Evolutionary conservation across 2,888 invertebrate genomes (phyloP).

Genomic region (Zygogramma bicolorata): DNA sequence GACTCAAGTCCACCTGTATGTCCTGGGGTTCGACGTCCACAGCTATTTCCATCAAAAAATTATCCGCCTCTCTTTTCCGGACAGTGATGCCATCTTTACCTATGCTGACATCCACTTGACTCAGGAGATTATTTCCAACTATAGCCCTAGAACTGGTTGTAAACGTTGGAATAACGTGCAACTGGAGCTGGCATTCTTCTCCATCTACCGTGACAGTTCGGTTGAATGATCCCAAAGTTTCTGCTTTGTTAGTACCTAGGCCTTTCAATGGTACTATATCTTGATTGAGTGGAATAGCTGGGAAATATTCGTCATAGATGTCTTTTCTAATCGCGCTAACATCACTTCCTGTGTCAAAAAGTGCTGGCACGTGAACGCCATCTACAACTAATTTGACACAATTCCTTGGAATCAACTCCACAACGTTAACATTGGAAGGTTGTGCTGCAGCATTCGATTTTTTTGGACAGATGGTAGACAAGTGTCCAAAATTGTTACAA

Average conservation of each 20-base stretch:
- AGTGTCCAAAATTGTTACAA: not conserved
- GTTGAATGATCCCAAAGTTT: constrained; percentile 36
- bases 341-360: constrained; percentile 45
- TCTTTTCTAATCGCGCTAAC: constrained; percentile 38
- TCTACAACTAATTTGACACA: constrained; percentile 24
- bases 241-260: constrained; percentile 33
- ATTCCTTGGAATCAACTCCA: constrained; percentile 28
- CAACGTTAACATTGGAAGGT: constrained; percentile 12
- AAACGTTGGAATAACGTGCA: constrained; percentile 38
- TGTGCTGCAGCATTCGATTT: not conserved
- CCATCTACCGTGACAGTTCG: constrained; percentile 33
- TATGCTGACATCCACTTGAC: constrained; percentile 35
- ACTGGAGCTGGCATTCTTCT: constrained; percentile 24
- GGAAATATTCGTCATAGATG: constrained; percentile 29
- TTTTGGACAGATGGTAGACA: not conserved
- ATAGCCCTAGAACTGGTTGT: constrained; percentile 31
- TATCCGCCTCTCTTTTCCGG: constrained; percentile 25
- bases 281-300: constrained; percentile 20
- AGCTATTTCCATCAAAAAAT: constrained; percentile 40
- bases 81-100: constrained; percentile 31
- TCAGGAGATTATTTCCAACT: constrained; percentile 37
- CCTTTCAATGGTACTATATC: constrained; percentile 26
- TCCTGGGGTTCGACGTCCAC: not conserved
- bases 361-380: constrained; percentile 15
- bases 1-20: constrained; percentile 11